Conservation (phyloP, 1,140 invertebrate species). For the Penaeus vannamei region DNA sequence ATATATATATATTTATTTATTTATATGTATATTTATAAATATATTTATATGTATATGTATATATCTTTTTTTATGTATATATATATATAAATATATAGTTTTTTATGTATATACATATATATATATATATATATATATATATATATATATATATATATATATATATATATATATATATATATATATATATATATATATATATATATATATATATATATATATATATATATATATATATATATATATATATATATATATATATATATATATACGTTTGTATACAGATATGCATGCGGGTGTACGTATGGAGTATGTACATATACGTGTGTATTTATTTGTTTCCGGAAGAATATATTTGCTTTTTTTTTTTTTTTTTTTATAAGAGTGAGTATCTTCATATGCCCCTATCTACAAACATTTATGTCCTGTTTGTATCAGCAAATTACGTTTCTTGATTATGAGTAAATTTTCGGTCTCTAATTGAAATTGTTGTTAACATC, state of each 20-base stretch:
- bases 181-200: slow-evolving; percentile 29
- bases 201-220: neutral
- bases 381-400: too few species aligned
- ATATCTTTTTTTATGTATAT: too few species aligned
- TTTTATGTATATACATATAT: slow-evolving; percentile 28
- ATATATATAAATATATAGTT: slow-evolving; percentile 23
- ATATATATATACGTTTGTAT: neutral
- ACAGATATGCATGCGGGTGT: neutral
- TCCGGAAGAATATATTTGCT: too few species aligned
- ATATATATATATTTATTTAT: slow-evolving; percentile 22
- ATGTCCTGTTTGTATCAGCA: too few species aligned
- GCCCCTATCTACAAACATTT: too few species aligned
- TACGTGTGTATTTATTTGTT: too few species aligned
- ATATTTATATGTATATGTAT: neutral
- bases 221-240: neutral
- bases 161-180: slow-evolving; percentile 30
- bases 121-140: slow-evolving; percentile 33
- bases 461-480: too few species aligned
- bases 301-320: too few species aligned
- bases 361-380: too few species aligned
- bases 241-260: neutral
- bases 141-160: slow-evolving; percentile 33
- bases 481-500: too few species aligned
- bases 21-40: slow-evolving; percentile 21
- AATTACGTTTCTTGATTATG: too few species aligned